Evolutionary conservation across 2,113 vertebrate genomes (phyloP), one percentile per base, ranked within the genome.

Genomic region (Sinocyclocheilus maitianheensis): DNA sequence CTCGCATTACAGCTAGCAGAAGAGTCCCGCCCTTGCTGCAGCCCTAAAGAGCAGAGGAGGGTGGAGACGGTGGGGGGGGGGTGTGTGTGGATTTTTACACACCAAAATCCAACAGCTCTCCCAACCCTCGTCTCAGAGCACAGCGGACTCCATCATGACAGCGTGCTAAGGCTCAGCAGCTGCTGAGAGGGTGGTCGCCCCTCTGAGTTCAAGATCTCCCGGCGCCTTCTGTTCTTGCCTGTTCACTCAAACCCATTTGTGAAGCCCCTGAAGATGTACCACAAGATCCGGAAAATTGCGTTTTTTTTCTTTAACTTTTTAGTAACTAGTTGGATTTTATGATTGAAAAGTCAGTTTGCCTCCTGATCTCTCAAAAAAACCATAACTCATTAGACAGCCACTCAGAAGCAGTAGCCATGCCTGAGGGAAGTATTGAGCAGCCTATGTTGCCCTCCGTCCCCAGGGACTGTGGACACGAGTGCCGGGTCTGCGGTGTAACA

Each of bases 401-500:
- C 63, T 58, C 69, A 34, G 51, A 46, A 87, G 81, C 55, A 24
- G 69, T 9, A 84, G 86, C 91, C 84, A 99, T 99, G 98, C 98
- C 98, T 48, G 95, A 95, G 88, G 97, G 96, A 92, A 95, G 90
- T 24, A 95, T 94, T 95, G 95, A 97, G 90, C 94, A 94, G 75
- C 97, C 97, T 24, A 93, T 95, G 86, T 98, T 96, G 92, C 96
- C 97, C 92, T 96, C 95, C 94, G 91, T 97, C 90, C 96, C 97
- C 94, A 99, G 98, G 95, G 97, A 99, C 94, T 98, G 96, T 85
- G 97, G 93, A 89, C 98, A 99, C 13, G 96, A 98, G 88, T 99
- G 98, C 94, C 94, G 94, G 34, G 96, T 97, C 86, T 99, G 98
- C 89, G 93, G 95, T 87, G 95, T 98, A 83, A 97, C 95, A 0